Base-by-base conservation (phyloP, 2,888 invertebrate species). In the Tricholauxania praeusta region DNA sequence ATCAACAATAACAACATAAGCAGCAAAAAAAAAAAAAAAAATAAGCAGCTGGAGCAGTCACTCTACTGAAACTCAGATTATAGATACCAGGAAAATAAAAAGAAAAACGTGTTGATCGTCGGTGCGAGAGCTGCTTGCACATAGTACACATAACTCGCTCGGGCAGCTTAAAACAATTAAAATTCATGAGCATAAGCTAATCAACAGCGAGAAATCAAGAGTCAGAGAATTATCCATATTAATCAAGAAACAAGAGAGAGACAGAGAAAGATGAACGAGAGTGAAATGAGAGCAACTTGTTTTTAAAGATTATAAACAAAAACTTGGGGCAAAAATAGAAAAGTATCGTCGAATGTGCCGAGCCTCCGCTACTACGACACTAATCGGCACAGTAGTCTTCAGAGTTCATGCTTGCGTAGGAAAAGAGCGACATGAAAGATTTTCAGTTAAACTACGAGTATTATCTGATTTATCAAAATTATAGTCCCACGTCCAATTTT, bases 1-100 rank as follows among this genome's bases (percentile, higher is more conserved):
- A 52, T n/a, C 67, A 53, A n/a, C 14, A 73, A 74, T 60, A 15
- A 62, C 72, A 69, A 51, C 64, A 70, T 17, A 52, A 70, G 14
- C 49, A 66, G 63, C 69, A 60, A 49, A 51, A 55, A 71, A 55
- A 49, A 49, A 51, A 55, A 71, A 55, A 49, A 63, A 64, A 32
- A 47, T 39, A 69, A 59, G 14, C 49, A 64, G 60, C n/a, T 62
- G 17, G 51, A 72, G 65, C 51, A 57, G 65, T 47, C 12, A 22
- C 28, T 19, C 65, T 57, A 32, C 71, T 57, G 48, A 48, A 71
- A 57, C 71, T 39, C 66, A 72, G 63, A 47, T 55, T 39, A 19
- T 22, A 67, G 70, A 70, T 70, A 63, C 63, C 66, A 60, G 39
- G 15, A 15, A 57, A 62, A 59, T n/a, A 14, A 59, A 59, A 39